Base-by-base conservation (phyloP, 2,113 vertebrate species). In the Raja brachyura region DNA sequence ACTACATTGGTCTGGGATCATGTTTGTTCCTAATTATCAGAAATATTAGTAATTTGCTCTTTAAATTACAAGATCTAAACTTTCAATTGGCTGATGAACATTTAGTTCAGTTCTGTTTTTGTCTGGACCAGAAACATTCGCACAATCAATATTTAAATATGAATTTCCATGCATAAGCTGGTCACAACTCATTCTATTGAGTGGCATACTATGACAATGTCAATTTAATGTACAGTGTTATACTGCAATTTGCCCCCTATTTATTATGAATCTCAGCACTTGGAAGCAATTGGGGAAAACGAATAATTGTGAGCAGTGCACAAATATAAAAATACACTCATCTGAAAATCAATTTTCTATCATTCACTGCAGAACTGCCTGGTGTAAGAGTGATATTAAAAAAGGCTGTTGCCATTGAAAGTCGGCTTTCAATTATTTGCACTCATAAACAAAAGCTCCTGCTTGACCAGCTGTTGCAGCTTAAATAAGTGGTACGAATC, bases 261-360 rank as follows among this genome's bases (percentile, higher is more conserved):
- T 31, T 66, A 92, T 73, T 25, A 92, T 73, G 48, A 73, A 92
- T 92, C 90, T 54, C 39, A 39, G 68, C 68, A 73, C 66, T 92
- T 92, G 31, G 90, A 92, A 92, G 22, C 90, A 92, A 73, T 92
- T 92, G 54, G 90, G 48, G 39, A 73, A 92, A 14, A 48, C 68
- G 73, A 68, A 68, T 92, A 73, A 92, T 74, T 4, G 14, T 73
- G 33, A 54, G 22, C 68, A 48, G 10, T 48, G 88, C 66, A 28
- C 20, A 54, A 73, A 25, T 92, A 90, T 90, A 92, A 92, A 92
- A 74, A 33, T 74, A 92, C 22, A 39, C 33, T 73, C 8, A 73
- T 92, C 68, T 48, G 90, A 33, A 92, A 92, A 74, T 92, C 90
- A 92, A 73, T 92, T 92, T 73, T 54, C 88, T 92, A 68, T 90